A percentile compares a stretch with the other conserved stretches of the same genome.
phyloP scores from a whole-genome alignment of 2,113 vertebrate species.

The Thamnaconus septentrionalis region DNA sequence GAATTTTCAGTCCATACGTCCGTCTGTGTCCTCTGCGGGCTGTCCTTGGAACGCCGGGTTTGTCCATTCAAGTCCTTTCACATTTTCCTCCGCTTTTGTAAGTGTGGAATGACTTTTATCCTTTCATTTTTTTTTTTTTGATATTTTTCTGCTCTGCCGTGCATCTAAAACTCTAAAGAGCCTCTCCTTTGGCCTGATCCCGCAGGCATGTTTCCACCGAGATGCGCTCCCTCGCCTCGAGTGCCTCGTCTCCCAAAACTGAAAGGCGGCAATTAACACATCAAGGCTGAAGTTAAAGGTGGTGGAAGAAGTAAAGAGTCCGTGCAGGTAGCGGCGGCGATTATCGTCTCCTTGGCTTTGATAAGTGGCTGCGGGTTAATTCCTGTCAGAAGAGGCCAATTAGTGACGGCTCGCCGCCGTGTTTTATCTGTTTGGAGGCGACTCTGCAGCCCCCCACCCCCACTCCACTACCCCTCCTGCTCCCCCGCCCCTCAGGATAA shows the following conservation, averaged over 20 bases:
- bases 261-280: slow-evolving; percentile 60
- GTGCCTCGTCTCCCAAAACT: slow-evolving; percentile 53
- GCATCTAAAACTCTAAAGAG: slow-evolving; percentile 46
- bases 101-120: slow-evolving; percentile 1
- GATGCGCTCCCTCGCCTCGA: slow-evolving; percentile 32
- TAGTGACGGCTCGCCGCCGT: slow-evolving; percentile 58
- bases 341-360: slow-evolving; percentile 50
- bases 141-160: background rate
- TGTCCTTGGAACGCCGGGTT: slow-evolving; percentile 32
- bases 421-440: slow-evolving; percentile 52
- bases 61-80: slow-evolving; percentile 4
- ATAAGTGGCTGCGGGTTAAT: slow-evolving; percentile 56
- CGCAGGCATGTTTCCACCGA: slow-evolving; percentile 40
- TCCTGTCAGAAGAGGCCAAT: slow-evolving; percentile 56
- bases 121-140: no score
- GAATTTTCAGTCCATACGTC: background rate
- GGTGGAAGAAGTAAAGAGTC: background rate
- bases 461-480: slow-evolving; percentile 37
- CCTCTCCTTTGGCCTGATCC: slow-evolving; percentile 71
- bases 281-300: slow-evolving; percentile 40
- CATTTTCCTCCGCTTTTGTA: slow-evolving; percentile 1
- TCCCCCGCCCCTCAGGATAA: background rate
- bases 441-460: slow-evolving; percentile 33
- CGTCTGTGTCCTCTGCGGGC: slow-evolving; percentile 14
- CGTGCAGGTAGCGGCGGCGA: slow-evolving; percentile 41